These are phyloP conservation scores for Protobothrops mucrosquamatus DNA, from an alignment of 2,113 vertebrate genomes.

Conservation along the genomic window DNA sequence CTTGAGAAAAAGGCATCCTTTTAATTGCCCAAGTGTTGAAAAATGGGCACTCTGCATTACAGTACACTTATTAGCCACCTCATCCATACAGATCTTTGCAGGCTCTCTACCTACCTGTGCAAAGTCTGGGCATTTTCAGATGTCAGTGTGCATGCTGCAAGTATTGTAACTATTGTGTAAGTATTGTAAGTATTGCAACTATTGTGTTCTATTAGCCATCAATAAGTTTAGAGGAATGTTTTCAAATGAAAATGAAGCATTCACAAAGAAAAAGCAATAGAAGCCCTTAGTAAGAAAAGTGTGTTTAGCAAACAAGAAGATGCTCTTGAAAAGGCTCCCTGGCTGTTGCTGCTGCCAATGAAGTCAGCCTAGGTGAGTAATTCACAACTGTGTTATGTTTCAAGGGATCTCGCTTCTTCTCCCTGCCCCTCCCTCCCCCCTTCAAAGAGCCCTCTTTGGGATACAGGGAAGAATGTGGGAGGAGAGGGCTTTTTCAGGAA, in stretches of 20 bases:
- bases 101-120: background rate
- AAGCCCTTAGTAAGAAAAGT: background rate
- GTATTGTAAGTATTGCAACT: too few relatives aligned
- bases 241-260: background rate
- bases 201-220: background rate
- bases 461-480: background rate
- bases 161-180: too few relatives aligned
- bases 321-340: background rate
- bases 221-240: background rate
- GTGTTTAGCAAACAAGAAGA: background rate
- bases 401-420: background rate
- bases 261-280: background rate
- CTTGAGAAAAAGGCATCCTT: background rate
- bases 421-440: background rate
- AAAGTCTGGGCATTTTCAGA: background rate
- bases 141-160: background rate
- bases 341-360: background rate
- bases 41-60: background rate
- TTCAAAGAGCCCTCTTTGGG: background rate
- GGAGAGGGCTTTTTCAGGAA: background rate
- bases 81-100: background rate
- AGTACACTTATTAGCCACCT: background rate
- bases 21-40: background rate
- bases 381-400: background rate
- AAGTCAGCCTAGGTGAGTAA: background rate